phyloP scores from a whole-genome alignment of 2,797 vertebrate genomes.

The Clarias laeviceps region DNA sequence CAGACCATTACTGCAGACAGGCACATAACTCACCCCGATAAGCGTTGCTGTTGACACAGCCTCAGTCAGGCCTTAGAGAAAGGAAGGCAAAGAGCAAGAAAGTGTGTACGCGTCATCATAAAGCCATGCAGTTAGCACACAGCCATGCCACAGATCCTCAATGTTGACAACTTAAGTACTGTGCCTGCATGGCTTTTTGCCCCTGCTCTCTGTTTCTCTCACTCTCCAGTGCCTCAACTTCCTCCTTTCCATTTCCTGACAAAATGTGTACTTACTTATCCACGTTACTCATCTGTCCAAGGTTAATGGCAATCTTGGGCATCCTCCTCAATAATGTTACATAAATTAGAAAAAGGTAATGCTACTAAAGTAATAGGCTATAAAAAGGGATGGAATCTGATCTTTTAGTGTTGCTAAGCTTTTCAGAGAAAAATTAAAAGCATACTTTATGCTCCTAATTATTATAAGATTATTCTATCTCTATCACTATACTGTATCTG shows the following conservation, averaged over 20 bases:
- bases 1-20: constrained; percentile 72
- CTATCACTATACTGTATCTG: neutral
- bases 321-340: neutral
- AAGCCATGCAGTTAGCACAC: constrained; percentile 40
- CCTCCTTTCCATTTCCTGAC: constrained; percentile 11
- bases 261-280: constrained; percentile 25
- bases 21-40: constrained; percentile 72
- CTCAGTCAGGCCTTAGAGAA: constrained; percentile 50
- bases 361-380: neutral
- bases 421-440: neutral
- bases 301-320: neutral
- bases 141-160: constrained; percentile 39
- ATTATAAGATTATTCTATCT: neutral
- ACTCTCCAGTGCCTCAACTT: neutral
- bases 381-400: neutral
- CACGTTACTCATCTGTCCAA: neutral
- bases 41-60: constrained; percentile 58
- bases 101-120: constrained; percentile 35
- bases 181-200: constrained; percentile 36
- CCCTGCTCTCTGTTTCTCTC: constrained; percentile 24
- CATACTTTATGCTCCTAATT: neutral
- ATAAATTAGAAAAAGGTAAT: neutral
- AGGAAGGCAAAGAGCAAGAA: constrained; percentile 30
- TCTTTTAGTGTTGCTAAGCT: neutral
- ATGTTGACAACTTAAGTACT: constrained; percentile 53